phyloP scores from a whole-genome alignment of 2,888 invertebrate genomes.

The Operophtera brumata region DNA sequence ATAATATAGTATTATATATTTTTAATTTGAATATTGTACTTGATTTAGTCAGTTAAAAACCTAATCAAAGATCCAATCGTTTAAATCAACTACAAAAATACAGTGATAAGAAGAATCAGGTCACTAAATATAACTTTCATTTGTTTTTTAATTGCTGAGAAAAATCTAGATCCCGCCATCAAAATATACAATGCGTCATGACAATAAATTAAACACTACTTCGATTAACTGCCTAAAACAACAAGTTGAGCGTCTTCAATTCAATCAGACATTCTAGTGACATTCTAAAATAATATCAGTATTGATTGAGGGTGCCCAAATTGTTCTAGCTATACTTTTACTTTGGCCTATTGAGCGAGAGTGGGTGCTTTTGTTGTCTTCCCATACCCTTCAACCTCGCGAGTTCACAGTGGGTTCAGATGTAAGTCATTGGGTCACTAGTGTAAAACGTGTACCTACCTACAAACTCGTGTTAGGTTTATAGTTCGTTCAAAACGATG shows the following conservation, averaged over 20 bases:
- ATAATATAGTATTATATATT: too few species aligned
- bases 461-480: not conserved
- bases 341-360: constrained; percentile 38
- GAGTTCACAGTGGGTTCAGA: constrained; percentile 48
- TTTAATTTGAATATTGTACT: too few species aligned
- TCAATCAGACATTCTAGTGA: not conserved
- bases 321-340: constrained; percentile 20
- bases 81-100: too few species aligned
- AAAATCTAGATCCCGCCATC: too few species aligned
- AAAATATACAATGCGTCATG: too few species aligned
- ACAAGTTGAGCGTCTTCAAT: not conserved
- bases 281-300: constrained; percentile 23
- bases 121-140: too few species aligned
- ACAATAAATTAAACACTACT: not conserved
- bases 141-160: too few species aligned
- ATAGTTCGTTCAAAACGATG: not conserved
- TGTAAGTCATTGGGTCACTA: constrained; percentile 50
- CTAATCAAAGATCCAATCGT: too few species aligned
- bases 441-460: constrained; percentile 28
- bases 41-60: too few species aligned
- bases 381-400: constrained; percentile 44
- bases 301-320: constrained; percentile 39
- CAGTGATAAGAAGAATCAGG: too few species aligned
- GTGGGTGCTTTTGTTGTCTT: constrained; percentile 44
- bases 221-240: not conserved